Evolutionary conservation across 2,888 invertebrate genomes (phyloP).

Genomic region (Linnaemya vulpina): DNA sequence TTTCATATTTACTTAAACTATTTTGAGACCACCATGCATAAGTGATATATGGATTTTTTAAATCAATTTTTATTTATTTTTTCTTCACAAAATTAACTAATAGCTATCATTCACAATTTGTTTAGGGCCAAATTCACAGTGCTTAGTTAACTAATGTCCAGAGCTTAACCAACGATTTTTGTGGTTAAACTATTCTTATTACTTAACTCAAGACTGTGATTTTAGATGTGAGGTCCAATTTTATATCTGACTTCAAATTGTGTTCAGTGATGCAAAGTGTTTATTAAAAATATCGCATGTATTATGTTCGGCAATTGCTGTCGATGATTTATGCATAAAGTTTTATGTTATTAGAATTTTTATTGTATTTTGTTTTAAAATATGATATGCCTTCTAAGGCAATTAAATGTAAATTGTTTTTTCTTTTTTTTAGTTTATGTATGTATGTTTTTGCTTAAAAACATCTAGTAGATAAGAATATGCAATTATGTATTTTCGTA

Average conservation of each 20-base stretch:
- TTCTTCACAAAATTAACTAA: slow-evolving; percentile 26
- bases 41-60: slow-evolving; percentile 64
- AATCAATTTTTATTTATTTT: slow-evolving; percentile 11
- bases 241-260: neutral
- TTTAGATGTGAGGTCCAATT: neutral
- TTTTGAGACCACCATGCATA: slow-evolving; percentile 72
- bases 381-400: slow-evolving; percentile 14
- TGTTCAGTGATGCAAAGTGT: neutral
- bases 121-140: neutral
- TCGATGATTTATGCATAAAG: neutral
- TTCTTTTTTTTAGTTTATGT: slow-evolving; percentile 2
- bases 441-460: slow-evolving; percentile 35
- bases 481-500: slow-evolving; percentile 15
- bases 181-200: too few relatives aligned
- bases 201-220: too few relatives aligned
- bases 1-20: slow-evolving; percentile 71
- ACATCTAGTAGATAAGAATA: slow-evolving; percentile 38
- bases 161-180: too few relatives aligned
- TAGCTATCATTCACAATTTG: slow-evolving; percentile 38
- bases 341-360: slow-evolving; percentile 9
- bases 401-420: neutral
- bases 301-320: slow-evolving; percentile 3
- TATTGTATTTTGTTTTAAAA: slow-evolving; percentile 18
- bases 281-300: slow-evolving; percentile 16
- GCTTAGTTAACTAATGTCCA: too few relatives aligned